These are phyloP conservation scores for Aplochiton taeniatus DNA, from an alignment of 2,797 vertebrate genomes.

Conservation along the genomic window DNA sequence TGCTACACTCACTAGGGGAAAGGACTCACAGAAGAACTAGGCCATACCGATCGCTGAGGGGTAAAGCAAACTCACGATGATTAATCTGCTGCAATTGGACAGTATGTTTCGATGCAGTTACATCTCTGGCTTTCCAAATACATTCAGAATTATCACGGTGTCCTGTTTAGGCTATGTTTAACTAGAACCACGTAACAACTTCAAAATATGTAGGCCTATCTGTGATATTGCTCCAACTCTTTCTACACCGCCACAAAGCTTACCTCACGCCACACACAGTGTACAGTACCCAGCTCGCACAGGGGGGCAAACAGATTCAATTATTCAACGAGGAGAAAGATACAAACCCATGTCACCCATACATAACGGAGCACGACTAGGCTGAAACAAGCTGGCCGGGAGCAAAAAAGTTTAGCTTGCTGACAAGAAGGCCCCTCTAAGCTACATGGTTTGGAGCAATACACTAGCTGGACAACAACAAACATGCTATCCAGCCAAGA, in stretches of 20 bases:
- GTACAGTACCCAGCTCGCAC: background rate
- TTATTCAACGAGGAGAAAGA: constrained; percentile 25
- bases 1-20: background rate
- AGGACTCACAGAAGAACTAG: background rate
- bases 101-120: no score
- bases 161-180: no score
- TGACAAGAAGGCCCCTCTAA: no score
- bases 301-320: constrained; percentile 25
- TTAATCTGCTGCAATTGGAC: constrained; percentile 7
- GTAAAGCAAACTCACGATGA: constrained; percentile 2
- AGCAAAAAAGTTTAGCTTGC: no score
- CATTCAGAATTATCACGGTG: no score
- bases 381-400: constrained; percentile 2
- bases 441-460: no score
- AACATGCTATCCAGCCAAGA: no score
- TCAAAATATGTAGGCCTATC: constrained; percentile 1
- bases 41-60: background rate
- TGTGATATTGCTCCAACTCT: background rate
- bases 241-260: background rate
- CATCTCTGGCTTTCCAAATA: background rate
- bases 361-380: background rate
- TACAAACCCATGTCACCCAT: constrained; percentile 13
- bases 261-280: background rate
- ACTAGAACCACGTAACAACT: background rate
- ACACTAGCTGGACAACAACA: no score